A percentile compares a stretch with the other conserved stretches of the same genome.
Conservation (phyloP, 2,797 vertebrate genomes). For the Tadarida brasiliensis region DNA sequence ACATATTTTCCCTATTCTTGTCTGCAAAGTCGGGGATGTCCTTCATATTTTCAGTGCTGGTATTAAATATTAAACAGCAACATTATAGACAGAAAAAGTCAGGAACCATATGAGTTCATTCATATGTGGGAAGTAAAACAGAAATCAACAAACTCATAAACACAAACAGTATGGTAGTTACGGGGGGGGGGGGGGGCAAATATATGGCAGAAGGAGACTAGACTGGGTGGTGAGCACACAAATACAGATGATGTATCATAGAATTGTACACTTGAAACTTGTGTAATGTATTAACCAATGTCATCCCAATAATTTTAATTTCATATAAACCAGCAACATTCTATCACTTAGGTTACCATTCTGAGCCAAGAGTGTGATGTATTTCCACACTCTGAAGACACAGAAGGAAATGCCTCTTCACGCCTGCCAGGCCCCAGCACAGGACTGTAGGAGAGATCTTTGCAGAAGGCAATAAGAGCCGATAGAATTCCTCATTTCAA, state of each 20-base stretch:
- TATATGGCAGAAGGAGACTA: neutral
- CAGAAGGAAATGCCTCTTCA: slow-evolving; percentile 35
- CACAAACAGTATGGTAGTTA: neutral
- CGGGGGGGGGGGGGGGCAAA: neutral
- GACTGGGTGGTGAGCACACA: neutral
- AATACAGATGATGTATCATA: neutral
- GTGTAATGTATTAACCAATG: neutral
- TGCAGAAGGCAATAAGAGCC: slow-evolving; percentile 46
- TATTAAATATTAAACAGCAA: slow-evolving; percentile 26
- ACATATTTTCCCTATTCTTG: neutral
- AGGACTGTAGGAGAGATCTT: slow-evolving; percentile 5
- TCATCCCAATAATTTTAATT: neutral
- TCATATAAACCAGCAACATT: neutral
- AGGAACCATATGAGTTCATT: neutral
- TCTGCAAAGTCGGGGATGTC: neutral
- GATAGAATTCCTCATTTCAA: slow-evolving; percentile 48
- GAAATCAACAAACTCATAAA: neutral
- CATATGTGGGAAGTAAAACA: neutral
- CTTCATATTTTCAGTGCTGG: slow-evolving; percentile 26
- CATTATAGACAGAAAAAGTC: neutral
- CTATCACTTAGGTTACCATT: slow-evolving; percentile 1
- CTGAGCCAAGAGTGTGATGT: slow-evolving; percentile 12
- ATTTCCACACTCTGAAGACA: slow-evolving; percentile 14
- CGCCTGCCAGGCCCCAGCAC: neutral
- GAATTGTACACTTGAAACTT: neutral